Base-by-base conservation (phyloP, 30 jellyfish, hydroid and myxozoan genomes). In the Hydractinia symbiolongicarpus region DNA sequence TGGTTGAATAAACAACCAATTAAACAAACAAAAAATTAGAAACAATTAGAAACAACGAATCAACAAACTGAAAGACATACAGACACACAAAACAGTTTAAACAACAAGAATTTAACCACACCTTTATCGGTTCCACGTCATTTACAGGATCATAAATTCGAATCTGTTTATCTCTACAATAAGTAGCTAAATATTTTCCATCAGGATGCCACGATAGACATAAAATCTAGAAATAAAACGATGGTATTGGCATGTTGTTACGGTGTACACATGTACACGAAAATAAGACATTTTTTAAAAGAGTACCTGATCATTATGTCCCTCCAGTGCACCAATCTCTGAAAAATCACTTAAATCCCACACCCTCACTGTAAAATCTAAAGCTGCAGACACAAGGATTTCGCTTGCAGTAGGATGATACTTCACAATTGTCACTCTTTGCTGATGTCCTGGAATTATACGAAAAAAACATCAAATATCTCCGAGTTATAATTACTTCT, bases 151-250 rank as follows among this genome's bases (percentile, higher is more conserved):
- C 95, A 61, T 60, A 93, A 4, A 93, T 70, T 84, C 98, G 81
- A 5, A 93, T 75, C 70, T 87, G 75, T 85, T 80, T 81, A 61
- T 93, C 98, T 61, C 83, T 87, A 9, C 88, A 81, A 72, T 79
- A 50, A 6, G 96, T 88, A 0, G 96, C 98, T 50, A 93, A 16
- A 49, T 77, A 78, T 40, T 87, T 88, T 5, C 98, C 98, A 83
- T 93, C 95, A 14, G 98, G 98, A 82, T 93, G 96, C 98, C 98
- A 93, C 21, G 89, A 64, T 82, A 93, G 16, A 54, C 94, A 91
- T 60, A 88, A 70, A 15, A 88, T 69, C 98, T 93, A 64, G 66
- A 61, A 50, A 52, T 67, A 13, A 50, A 69, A 66, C 14, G 7
- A 4, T 1, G 4, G 72, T n/a, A 71, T 9, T 13, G 79, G 4